Evolutionary conservation across 2,113 vertebrate genomes (phyloP).

Genomic region (Emberiza fucata): DNA sequence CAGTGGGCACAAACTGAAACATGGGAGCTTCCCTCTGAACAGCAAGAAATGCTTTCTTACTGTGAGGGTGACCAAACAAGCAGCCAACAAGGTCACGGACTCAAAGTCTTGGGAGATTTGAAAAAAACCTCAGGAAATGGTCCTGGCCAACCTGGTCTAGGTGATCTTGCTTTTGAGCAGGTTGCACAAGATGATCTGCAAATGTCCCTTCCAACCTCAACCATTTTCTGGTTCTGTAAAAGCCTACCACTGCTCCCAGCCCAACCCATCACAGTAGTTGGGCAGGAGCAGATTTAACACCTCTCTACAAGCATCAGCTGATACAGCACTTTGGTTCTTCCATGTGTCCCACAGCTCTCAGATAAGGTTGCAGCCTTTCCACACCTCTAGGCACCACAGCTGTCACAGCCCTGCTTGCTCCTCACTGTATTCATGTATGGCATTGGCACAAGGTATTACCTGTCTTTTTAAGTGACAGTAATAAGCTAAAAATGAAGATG

Average conservation of each 20-base stretch:
- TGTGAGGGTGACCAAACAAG: neutral
- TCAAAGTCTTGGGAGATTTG: neutral
- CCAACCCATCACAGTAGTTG: neutral
- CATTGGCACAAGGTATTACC: neutral
- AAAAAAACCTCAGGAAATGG: neutral
- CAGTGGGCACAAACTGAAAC: neutral
- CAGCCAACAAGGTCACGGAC: neutral
- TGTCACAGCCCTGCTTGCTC: neutral
- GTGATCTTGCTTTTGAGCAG: neutral
- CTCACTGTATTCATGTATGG: neutral
- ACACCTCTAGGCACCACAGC: neutral
- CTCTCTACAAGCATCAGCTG: neutral
- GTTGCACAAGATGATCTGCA: neutral
- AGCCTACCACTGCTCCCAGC: neutral
- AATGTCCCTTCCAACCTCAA: neutral
- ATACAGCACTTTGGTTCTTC: fast-evolving
- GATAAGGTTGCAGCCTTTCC: neutral
- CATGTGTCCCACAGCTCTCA: neutral
- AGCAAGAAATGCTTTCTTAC: neutral
- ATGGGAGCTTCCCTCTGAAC: neutral
- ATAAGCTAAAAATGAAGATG: neutral
- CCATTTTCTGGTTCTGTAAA: neutral
- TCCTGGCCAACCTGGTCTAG: neutral
- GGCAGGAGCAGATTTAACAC: neutral
- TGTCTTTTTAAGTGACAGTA: neutral